A percentile compares a stretch with the other conserved stretches of the same genome.
Evolutionary conservation across 2,888 invertebrate genomes (phyloP).

Genomic region (Aleiodes alternator): DNA sequence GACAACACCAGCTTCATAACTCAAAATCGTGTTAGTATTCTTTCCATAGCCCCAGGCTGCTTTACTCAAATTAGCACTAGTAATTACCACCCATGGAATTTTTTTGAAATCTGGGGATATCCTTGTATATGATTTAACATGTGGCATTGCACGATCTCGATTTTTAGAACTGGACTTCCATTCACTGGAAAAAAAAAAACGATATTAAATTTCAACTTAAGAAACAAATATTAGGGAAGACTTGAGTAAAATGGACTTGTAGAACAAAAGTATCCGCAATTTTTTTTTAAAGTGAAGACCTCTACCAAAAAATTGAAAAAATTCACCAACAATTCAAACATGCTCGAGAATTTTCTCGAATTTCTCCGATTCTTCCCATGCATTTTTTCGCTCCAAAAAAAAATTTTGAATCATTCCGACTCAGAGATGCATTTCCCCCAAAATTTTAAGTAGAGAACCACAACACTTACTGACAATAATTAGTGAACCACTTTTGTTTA

Average conservation of each 20-base stretch:
- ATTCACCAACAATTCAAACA: too few relatives aligned
- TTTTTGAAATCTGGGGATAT: slow-evolving; percentile 81
- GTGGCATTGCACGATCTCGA: slow-evolving; percentile 93
- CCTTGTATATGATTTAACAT: slow-evolving; percentile 93
- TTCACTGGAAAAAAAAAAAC: slow-evolving; percentile 78
- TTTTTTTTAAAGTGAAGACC: too few relatives aligned
- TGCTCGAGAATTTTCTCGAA: too few relatives aligned
- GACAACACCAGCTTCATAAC: slow-evolving; percentile 94
- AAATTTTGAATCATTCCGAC: neutral
- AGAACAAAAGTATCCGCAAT: too few relatives aligned
- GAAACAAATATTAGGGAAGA: neutral
- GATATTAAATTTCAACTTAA: neutral
- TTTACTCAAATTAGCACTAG: slow-evolving; percentile 97
- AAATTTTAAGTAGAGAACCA: slow-evolving; percentile 37
- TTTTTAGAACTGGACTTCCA: slow-evolving; percentile 86
- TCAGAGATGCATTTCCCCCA: neutral
- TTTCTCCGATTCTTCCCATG: too few relatives aligned
- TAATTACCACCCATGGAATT: slow-evolving; percentile 90
- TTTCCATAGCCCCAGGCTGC: slow-evolving; percentile 91
- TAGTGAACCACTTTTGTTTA: slow-evolving; percentile 90
- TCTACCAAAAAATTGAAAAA: too few relatives aligned
- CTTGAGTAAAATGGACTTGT: too few relatives aligned
- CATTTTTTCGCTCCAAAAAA: neutral
- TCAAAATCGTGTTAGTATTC: slow-evolving; percentile 80
- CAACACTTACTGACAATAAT: slow-evolving; percentile 79